These are phyloP conservation scores for Ardeotis arabs DNA, from an alignment of 2,113 vertebrate species.

Conservation along the genomic window DNA sequence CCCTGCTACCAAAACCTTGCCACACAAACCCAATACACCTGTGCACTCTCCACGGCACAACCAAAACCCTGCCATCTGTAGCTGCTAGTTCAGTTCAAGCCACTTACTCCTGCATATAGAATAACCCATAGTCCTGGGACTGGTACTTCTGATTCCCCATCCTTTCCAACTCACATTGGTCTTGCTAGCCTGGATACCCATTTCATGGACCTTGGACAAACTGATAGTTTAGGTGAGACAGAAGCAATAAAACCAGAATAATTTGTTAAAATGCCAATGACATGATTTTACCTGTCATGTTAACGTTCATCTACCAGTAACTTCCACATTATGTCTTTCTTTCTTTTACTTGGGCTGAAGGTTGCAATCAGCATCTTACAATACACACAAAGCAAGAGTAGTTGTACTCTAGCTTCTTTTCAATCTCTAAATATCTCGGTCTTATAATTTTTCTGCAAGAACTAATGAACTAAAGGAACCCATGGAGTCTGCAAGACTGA, in stretches of 20 bases:
- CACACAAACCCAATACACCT: background rate
- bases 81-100: background rate
- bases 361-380: background rate
- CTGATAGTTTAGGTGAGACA: background rate
- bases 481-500: background rate
- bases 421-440: rapidly evolving
- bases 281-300: background rate
- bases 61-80: background rate
- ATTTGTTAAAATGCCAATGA: background rate
- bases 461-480: background rate
- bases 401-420: background rate
- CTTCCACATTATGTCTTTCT: background rate
- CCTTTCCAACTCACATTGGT: background rate
- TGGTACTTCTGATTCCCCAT: background rate
- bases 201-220: background rate
- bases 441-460: background rate
- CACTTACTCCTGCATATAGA: background rate
- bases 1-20: background rate
- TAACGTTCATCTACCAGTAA: background rate
- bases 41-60: background rate
- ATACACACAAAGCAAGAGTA: background rate
- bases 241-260: background rate
- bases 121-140: background rate
- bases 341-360: background rate
- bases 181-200: background rate